These are phyloP conservation scores for Leptopilina boulardi DNA, from an alignment of 1,140 invertebrate genomes.

Conservation along the genomic window DNA sequence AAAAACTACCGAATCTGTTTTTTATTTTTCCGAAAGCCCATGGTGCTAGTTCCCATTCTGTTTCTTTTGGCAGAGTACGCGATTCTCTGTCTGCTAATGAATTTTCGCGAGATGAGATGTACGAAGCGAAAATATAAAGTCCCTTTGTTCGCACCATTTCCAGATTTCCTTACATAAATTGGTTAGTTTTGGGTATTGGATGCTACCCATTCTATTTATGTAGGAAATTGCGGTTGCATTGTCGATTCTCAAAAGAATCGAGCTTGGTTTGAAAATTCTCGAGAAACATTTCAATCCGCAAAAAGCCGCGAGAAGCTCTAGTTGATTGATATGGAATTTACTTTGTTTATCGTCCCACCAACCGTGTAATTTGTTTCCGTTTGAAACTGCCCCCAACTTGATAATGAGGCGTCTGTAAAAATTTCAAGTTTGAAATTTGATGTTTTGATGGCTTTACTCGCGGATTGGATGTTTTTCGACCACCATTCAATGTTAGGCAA, in stretches of 20 bases:
- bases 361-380: not conserved
- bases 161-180: not conserved
- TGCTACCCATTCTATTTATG: not conserved
- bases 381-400: not conserved
- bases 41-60: not conserved
- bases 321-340: not conserved
- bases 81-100: not conserved
- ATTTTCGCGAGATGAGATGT: not conserved
- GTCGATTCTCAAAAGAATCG: not conserved
- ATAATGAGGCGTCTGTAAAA: not conserved
- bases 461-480: not conserved
- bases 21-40: constrained; percentile 39
- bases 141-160: not conserved
- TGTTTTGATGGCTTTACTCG: not conserved
- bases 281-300: not conserved
- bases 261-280: not conserved
- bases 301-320: not conserved
- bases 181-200: not conserved
- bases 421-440: not conserved
- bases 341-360: not conserved
- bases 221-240: not conserved
- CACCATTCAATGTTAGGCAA: not conserved
- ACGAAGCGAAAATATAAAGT: not conserved
- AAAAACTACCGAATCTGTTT: constrained; percentile 46
- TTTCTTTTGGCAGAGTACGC: not conserved